A percentile compares a stretch with the other conserved stretches of the same genome.
These are phyloP conservation scores for Megalurothrips usitatus DNA, from an alignment of 2,888 invertebrate species.

Conservation along the genomic window DNA sequence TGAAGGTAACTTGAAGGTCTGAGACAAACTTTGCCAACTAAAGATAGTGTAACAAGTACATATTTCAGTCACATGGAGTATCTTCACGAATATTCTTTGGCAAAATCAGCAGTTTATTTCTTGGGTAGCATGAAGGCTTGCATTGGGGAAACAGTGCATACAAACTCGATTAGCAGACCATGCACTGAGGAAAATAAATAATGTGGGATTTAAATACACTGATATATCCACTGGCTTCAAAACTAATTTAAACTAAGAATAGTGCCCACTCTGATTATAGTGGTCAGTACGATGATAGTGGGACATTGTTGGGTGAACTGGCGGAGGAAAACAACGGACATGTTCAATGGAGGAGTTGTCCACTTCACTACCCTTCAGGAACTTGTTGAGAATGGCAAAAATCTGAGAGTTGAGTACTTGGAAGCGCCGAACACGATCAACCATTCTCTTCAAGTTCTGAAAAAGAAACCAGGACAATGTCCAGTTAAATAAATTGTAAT, in stretches of 20 bases:
- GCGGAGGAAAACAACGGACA: conserved; percentile 96
- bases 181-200: not conserved
- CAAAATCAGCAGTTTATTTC: not conserved
- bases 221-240: not conserved
- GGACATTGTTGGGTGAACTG: conserved; percentile 70
- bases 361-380: conserved; percentile 77
- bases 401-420: conserved; percentile 98
- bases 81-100: conserved; percentile 26
- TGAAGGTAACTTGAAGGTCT: conserved; percentile 8
- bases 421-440: conserved; percentile 93
- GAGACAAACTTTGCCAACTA: not conserved
- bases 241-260: not conserved
- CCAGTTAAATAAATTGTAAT: not conserved
- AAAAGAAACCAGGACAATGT: conserved; percentile 40
- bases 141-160: no score
- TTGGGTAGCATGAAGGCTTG: no score
- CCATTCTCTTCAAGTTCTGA: conserved; percentile 92
- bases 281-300: conserved; percentile 45
- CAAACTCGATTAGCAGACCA: no score
- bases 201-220: not conserved
- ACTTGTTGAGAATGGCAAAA: conserved; percentile 91
- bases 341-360: conserved; percentile 87
- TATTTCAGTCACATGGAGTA: conserved; percentile 15
- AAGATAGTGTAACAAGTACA: not conserved
- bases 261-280: conserved; percentile 1